Evolutionary conservation across 1,140 invertebrate species (phyloP).

Genomic region (Periplaneta americana): DNA sequence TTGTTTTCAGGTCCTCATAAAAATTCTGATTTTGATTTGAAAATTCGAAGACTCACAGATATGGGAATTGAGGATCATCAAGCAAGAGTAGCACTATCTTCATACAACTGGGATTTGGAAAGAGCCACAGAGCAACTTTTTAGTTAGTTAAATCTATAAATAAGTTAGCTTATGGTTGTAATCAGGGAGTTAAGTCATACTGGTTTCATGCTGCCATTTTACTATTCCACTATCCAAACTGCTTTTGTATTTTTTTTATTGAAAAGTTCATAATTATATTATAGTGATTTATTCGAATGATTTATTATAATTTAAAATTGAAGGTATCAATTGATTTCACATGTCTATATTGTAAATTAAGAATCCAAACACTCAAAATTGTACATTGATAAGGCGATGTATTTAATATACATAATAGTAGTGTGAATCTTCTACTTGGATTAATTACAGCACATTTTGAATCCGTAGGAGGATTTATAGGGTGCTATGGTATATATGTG

Average conservation of each 20-base stretch:
- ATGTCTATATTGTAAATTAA: background rate
- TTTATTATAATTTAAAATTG: background rate
- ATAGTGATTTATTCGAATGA: background rate
- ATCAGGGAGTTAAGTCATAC: background rate
- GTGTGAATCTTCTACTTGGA: background rate
- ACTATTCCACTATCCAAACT: background rate
- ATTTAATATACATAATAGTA: background rate
- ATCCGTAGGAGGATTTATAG: background rate
- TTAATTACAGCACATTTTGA: background rate
- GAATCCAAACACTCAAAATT: background rate
- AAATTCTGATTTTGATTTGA: slow-evolving; percentile 71
- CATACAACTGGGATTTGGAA: slow-evolving; percentile 86
- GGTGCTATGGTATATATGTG: background rate
- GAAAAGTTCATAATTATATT: background rate
- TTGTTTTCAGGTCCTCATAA: slow-evolving; percentile 54
- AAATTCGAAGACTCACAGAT: slow-evolving; percentile 74
- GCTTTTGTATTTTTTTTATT: background rate
- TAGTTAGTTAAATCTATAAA: slow-evolving; percentile 56
- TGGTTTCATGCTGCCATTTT: background rate
- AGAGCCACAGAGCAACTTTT: slow-evolving; percentile 83
- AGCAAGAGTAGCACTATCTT: slow-evolving; percentile 77
- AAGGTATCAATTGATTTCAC: background rate
- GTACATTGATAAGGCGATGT: background rate
- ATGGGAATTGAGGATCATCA: slow-evolving; percentile 85
- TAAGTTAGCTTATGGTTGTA: background rate